A percentile compares a stretch with the other conserved stretches of the same genome.
Conservation (phyloP, 2,888 invertebrate genomes). For the Caenorhabditis angaria region DNA sequence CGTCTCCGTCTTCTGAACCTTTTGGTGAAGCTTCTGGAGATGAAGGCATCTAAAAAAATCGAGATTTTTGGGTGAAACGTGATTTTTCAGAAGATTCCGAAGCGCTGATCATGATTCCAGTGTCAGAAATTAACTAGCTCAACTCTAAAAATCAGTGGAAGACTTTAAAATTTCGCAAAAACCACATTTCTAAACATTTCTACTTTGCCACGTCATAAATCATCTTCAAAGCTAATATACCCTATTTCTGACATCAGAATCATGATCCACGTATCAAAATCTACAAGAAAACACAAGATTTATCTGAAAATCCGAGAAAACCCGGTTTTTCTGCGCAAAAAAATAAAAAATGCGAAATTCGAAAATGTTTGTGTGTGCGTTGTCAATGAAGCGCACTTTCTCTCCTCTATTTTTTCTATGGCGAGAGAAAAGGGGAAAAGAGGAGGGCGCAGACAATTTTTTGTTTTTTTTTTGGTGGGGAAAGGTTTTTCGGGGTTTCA, state of each 20-base stretch:
- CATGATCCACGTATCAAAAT: background rate
- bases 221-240: no score
- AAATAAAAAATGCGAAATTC: background rate
- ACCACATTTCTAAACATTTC: background rate
- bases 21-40: background rate
- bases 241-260: background rate
- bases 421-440: slow-evolving; percentile 3
- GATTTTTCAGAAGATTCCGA: no score
- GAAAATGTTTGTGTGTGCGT: background rate
- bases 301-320: background rate
- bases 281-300: background rate
- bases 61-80: no score
- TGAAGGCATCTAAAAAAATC: background rate
- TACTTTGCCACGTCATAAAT: background rate
- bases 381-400: background rate
- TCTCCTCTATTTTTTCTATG: background rate
- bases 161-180: no score
- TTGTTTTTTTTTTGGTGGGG: no score
- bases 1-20: background rate
- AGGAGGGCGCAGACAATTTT: no score
- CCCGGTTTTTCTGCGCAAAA: background rate
- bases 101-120: no score
- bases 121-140: no score
- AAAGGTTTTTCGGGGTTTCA: no score
- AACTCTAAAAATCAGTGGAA: no score